Conservation (phyloP, 2,797 vertebrate species). For the Acomys russatus region DNA sequence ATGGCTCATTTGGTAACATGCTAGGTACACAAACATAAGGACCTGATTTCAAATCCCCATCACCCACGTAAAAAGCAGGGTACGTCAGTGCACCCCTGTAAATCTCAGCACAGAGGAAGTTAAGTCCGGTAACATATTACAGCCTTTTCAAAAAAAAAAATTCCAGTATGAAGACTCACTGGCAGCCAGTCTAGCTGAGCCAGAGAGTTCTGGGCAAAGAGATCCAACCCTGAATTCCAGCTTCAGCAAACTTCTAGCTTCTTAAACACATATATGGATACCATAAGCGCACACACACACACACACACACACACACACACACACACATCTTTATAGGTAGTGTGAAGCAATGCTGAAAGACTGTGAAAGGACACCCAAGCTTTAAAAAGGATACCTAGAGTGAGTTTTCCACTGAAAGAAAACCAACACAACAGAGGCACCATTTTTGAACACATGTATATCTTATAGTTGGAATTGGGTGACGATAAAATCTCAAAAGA, state of each 20-base stretch:
- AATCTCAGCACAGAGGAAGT: not conserved
- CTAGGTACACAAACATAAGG: not conserved
- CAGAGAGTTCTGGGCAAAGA: not conserved
- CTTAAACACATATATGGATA: not conserved
- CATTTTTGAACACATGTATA: not conserved
- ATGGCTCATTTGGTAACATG: not conserved
- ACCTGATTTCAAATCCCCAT: not conserved
- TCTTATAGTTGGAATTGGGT: not conserved
- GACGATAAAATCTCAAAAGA: conserved; percentile 2
- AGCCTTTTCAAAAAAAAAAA: not conserved
- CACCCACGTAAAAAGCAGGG: not conserved
- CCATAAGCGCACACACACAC: not conserved
- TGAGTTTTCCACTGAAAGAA: conserved; percentile 27
- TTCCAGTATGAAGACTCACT: not conserved
- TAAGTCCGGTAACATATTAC: not conserved
- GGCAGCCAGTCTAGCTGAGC: not conserved
- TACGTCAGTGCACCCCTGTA: not conserved
- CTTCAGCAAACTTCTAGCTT: not conserved
- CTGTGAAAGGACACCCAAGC: not conserved
- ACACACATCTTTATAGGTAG: not conserved
- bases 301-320: not conserved
- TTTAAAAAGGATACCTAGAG: not conserved
- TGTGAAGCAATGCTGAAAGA: not conserved
- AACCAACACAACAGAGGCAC: not conserved
- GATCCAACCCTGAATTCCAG: not conserved